A percentile compares a stretch with the other conserved stretches of the same genome.
phyloP scores from a whole-genome alignment of 2,888 invertebrate genomes.

The Poecilobothrus nobilitatus region DNA sequence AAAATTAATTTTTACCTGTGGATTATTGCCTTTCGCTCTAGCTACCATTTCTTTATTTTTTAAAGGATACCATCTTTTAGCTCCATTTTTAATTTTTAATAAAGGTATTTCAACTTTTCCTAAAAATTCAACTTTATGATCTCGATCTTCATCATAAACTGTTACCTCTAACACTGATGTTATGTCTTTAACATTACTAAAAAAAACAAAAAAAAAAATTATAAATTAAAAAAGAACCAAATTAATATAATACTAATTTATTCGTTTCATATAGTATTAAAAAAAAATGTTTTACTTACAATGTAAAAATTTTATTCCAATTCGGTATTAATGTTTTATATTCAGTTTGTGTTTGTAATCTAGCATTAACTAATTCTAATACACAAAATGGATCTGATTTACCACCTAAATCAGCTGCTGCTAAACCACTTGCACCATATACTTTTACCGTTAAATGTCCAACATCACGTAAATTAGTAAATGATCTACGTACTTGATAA shows the following conservation, averaged over 20 bases:
- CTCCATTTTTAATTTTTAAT: conserved; percentile 75
- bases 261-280: background rate
- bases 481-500: conserved; percentile 53
- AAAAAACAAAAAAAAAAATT: conserved; percentile 36
- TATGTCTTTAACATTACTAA: conserved; percentile 87
- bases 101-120: conserved; percentile 87
- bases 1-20: conserved; percentile 48
- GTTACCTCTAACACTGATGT: conserved; percentile 90
- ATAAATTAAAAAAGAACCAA: conserved; percentile 10
- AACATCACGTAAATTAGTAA: conserved; percentile 72
- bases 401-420: conserved; percentile 91
- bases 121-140: conserved; percentile 95
- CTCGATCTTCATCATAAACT: conserved; percentile 95
- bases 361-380: conserved; percentile 84
- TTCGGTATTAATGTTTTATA: conserved; percentile 94
- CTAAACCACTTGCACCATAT: conserved; percentile 72
- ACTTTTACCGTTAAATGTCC: conserved; percentile 94
- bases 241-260: conserved; percentile 11
- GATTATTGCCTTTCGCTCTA: conserved; percentile 84
- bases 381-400: conserved; percentile 99
- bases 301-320: conserved; percentile 98
- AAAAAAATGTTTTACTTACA: conserved; percentile 56
- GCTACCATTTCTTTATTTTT: conserved; percentile 90
- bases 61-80: conserved; percentile 89
- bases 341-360: conserved; percentile 96